A percentile compares a stretch with the other conserved stretches of the same genome.
Conservation (phyloP, 2,797 vertebrate species). For the Odontamblyopus rebecca region DNA sequence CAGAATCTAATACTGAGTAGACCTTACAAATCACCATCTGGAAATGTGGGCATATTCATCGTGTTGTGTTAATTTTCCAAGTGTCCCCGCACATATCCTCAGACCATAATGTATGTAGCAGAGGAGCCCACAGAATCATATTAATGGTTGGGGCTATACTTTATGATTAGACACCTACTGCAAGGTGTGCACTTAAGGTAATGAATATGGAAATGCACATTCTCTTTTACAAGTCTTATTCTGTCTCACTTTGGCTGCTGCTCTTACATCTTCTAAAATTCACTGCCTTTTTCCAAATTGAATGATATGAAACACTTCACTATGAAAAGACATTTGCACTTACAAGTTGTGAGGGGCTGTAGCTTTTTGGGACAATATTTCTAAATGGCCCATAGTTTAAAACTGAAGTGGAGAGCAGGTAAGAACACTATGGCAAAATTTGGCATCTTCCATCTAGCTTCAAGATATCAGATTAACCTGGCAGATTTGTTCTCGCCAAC, state of each 20-base stretch:
- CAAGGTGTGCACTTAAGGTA: slow-evolving; percentile 3
- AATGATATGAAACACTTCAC: not conserved
- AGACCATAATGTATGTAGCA: slow-evolving; percentile 6
- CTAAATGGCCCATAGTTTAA: no score
- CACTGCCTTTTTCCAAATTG: not conserved
- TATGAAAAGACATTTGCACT: not conserved
- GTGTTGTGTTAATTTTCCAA: slow-evolving; percentile 8
- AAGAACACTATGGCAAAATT: no score
- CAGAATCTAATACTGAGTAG: not conserved
- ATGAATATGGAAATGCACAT: slow-evolving; percentile 20
- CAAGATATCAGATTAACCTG: no score
- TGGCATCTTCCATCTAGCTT: no score
- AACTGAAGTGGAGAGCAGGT: no score
- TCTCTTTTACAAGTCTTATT: slow-evolving; percentile 6
- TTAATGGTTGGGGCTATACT: slow-evolving; percentile 3
- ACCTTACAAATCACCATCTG: slow-evolving; percentile 6
- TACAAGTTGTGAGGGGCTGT: not conserved
- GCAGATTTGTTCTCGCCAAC: no score
- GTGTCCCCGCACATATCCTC: not conserved
- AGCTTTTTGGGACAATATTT: not conserved
- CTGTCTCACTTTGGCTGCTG: not conserved
- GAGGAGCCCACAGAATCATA: slow-evolving; percentile 2
- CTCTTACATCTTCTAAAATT: not conserved
- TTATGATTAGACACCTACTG: slow-evolving; percentile 4
- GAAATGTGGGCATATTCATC: slow-evolving; percentile 10